These are phyloP conservation scores for Hydractinia symbiolongicarpus DNA, from an alignment of 30 jellyfish, hydroid and myxozoan species.

Conservation along the genomic window DNA sequence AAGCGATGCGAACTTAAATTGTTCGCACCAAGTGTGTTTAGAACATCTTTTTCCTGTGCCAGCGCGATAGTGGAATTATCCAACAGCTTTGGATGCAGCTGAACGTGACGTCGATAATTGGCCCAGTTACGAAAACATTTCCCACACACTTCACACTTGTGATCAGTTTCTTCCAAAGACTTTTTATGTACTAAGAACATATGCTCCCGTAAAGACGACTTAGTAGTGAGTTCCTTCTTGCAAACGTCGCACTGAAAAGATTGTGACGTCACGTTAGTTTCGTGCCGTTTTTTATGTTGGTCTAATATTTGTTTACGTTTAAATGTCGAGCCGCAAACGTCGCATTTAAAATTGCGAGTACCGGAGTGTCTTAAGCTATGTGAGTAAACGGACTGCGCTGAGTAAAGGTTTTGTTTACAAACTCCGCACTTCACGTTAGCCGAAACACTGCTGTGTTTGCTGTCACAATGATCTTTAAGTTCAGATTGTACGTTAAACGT, in stretches of 20 bases:
- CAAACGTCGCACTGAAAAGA: background rate
- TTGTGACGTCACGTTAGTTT: background rate
- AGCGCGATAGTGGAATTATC: background rate
- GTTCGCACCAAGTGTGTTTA: background rate
- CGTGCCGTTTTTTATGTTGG: conserved; percentile 17
- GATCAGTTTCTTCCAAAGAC: conserved; percentile 13
- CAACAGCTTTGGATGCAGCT: conserved; percentile 1
- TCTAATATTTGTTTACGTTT: conserved; percentile 19
- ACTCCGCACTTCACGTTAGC: conserved; percentile 16
- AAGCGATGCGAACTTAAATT: background rate
- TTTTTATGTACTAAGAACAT: background rate
- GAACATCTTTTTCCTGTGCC: conserved; percentile 13
- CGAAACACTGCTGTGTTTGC: background rate
- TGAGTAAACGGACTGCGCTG: conserved; percentile 11
- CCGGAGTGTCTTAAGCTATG: conserved; percentile 24
- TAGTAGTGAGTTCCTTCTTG: conserved; percentile 1
- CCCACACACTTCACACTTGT: conserved; percentile 27
- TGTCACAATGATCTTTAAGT: conserved; percentile 9
- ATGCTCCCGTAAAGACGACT: conserved; percentile 2
- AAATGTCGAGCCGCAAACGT: conserved; percentile 13
- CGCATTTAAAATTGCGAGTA: conserved; percentile 12
- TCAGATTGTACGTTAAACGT: conserved; percentile 23
- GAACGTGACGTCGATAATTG: conserved; percentile 14
- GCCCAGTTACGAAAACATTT: conserved; percentile 25
- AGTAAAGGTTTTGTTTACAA: conserved; percentile 16